Evolutionary conservation across 2,113 vertebrate genomes (phyloP).

Genomic region (Orientallactaga bullata): DNA sequence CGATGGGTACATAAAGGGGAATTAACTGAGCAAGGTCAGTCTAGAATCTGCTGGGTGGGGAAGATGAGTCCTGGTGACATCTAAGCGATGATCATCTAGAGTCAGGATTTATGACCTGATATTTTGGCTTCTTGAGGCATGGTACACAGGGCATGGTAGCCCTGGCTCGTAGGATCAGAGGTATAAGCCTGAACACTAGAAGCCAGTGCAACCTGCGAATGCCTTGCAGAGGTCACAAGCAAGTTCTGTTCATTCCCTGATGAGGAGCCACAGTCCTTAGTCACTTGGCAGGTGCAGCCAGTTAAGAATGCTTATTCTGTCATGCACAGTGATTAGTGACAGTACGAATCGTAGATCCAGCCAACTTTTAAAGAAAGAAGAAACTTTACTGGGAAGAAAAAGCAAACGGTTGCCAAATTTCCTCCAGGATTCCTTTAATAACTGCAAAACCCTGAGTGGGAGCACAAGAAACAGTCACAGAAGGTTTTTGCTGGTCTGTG

Average conservation of each 20-base stretch:
- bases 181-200: no score
- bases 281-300: slow-evolving; percentile 26
- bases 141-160: not conserved
- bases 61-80: not conserved
- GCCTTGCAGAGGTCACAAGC: not conserved
- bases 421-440: slow-evolving; percentile 75
- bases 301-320: slow-evolving; percentile 30
- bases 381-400: slow-evolving; percentile 61
- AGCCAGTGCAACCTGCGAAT: not conserved
- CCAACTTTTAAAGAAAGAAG: slow-evolving; percentile 63
- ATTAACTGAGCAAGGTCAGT: not conserved
- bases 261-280: not conserved
- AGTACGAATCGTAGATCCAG: slow-evolving; percentile 19
- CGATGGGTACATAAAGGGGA: not conserved
- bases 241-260: not conserved
- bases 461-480: slow-evolving; percentile 23
- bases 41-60: not conserved
- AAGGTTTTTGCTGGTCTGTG: slow-evolving; percentile 26
- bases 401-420: slow-evolving; percentile 66
- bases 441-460: slow-evolving; percentile 45
- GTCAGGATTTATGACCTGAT: not conserved
- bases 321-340: slow-evolving; percentile 3
- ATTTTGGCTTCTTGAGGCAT: not conserved
- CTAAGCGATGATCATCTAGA: not conserved
- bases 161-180: not conserved